Conservation (phyloP, 2,113 vertebrate genomes). For the Hemiprocne comata region DNA sequence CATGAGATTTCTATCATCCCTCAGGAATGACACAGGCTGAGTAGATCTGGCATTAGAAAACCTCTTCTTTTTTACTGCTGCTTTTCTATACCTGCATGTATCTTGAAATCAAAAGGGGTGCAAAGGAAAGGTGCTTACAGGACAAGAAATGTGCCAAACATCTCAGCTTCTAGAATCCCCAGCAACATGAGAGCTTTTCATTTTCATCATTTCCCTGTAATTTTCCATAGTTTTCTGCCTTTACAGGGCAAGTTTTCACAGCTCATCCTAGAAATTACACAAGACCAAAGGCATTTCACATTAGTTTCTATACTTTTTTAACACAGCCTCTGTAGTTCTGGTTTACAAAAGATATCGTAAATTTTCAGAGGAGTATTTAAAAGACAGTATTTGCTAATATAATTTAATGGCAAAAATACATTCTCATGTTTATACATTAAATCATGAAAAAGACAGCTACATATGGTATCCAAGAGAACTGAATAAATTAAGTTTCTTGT, state of each 20-base stretch:
- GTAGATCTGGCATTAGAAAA: background rate
- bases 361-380: background rate
- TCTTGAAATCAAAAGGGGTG: background rate
- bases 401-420: background rate
- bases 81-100: background rate
- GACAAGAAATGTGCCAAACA: background rate
- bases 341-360: background rate
- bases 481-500: conserved; percentile 35
- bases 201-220: background rate
- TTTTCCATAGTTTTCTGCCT: background rate
- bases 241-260: background rate
- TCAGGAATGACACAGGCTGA: background rate
- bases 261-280: background rate
- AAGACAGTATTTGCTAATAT: background rate
- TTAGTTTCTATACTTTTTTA: background rate
- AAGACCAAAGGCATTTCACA: background rate
- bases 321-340: background rate
- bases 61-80: background rate
- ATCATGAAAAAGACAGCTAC: conserved; percentile 38
- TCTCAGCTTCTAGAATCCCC: background rate
- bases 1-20: background rate
- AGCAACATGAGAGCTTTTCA: fast-evolving
- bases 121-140: background rate
- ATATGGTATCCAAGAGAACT: conserved; percentile 37
- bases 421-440: conserved; percentile 52